Percentiles rank a stretch among this genome's conserved stretches.
phyloP scores from a whole-genome alignment of 2,113 vertebrate species.

The Parus major region DNA sequence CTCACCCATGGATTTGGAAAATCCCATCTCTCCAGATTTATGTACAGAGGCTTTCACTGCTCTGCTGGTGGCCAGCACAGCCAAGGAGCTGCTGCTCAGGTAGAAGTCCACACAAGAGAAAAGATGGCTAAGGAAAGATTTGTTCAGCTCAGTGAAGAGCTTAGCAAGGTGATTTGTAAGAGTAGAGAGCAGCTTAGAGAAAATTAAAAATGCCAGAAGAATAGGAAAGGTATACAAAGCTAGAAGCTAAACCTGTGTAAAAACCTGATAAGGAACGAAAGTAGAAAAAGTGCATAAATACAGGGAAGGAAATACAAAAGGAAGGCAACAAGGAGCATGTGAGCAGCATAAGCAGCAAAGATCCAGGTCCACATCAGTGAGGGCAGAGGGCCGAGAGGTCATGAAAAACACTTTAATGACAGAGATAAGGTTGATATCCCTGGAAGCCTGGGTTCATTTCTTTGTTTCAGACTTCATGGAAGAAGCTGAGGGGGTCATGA shows the following conservation, averaged over 20 bases:
- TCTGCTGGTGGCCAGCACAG: neutral
- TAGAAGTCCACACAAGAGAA: neutral
- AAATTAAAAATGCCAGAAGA: slow-evolving; percentile 36
- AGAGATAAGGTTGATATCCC: neutral
- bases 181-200: slow-evolving; percentile 14
- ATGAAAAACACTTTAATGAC: neutral
- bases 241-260: neutral
- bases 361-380: neutral
- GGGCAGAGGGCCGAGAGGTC: neutral
- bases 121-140: neutral
- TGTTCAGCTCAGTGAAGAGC: neutral
- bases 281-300: neutral
- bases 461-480: neutral
- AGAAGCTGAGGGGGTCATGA: neutral
- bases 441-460: neutral
- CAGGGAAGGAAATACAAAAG: neutral
- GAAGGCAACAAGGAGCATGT: neutral
- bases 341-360: neutral
- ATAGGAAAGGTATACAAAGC: neutral
- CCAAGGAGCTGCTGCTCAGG: neutral
- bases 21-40: neutral
- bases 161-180: slow-evolving; percentile 1
- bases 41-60: neutral
- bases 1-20: neutral
- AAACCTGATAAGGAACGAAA: slow-evolving; percentile 5